Evolutionary conservation across 2,113 vertebrate species (phyloP).

Genomic region (Cottus gobio): DNA sequence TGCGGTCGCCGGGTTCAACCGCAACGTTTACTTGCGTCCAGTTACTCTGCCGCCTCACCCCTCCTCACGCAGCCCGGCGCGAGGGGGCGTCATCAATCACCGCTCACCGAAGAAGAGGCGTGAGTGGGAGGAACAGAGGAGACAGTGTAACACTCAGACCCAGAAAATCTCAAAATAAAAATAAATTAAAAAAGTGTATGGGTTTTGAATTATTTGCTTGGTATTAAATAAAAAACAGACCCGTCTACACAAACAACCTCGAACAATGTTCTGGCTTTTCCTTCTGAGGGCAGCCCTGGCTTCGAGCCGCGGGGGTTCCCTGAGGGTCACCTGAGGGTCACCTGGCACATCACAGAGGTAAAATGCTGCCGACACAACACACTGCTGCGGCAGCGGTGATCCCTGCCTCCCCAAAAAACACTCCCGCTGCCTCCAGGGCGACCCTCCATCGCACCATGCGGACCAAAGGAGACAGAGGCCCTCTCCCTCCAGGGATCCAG

Average conservation of each 20-base stretch:
- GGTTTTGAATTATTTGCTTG: background rate
- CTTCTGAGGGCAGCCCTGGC: conserved; percentile 65
- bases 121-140: background rate
- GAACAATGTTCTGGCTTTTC: conserved; percentile 21
- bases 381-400: conserved; percentile 61
- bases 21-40: background rate
- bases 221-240: background rate
- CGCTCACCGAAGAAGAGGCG: background rate
- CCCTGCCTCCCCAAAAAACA: conserved; percentile 23
- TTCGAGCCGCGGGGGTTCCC: conserved; percentile 54
- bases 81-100: background rate
- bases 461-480: conserved; percentile 49
- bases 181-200: background rate
- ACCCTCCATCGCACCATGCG: conserved; percentile 26
- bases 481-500: conserved; percentile 19
- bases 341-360: conserved; percentile 75
- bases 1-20: background rate
- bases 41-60: background rate
- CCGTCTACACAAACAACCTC: background rate
- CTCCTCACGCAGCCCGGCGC: background rate
- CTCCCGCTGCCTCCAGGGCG: conserved; percentile 19
- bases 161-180: too few relatives aligned
- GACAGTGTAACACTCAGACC: too few relatives aligned
- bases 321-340: conserved; percentile 76
- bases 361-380: conserved; percentile 58